Conservation (phyloP, 2,113 vertebrate genomes). For the Columba janthina region DNA sequence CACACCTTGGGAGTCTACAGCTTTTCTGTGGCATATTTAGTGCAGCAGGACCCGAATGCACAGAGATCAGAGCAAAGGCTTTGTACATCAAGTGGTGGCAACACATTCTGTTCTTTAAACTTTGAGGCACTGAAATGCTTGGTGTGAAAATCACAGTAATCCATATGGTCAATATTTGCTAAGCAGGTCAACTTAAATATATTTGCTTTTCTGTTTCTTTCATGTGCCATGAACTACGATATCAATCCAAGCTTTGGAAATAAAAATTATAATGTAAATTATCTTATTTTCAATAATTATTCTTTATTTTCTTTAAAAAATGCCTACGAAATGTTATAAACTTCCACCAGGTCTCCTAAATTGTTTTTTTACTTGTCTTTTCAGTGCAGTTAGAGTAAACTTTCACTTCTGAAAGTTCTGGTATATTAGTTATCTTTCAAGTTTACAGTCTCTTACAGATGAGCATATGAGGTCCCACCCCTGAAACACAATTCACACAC, state of each 20-base stretch:
- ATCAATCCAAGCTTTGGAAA: conserved; percentile 26
- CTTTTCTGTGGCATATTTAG: background rate
- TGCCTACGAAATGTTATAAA: background rate
- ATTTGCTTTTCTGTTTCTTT: background rate
- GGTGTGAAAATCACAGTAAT: conserved; percentile 1
- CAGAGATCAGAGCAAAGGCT: background rate
- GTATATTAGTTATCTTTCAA: background rate
- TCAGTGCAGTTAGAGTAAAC: background rate
- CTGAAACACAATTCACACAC: background rate
- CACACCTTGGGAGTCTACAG: background rate
- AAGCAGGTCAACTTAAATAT: background rate
- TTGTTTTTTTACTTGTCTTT: background rate
- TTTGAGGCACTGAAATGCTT: background rate
- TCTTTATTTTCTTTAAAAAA: background rate
- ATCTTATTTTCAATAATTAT: background rate
- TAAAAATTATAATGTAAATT: conserved; percentile 8
- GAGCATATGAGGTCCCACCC: background rate
- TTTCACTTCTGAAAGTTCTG: background rate
- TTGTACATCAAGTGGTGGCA: background rate
- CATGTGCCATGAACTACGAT: background rate
- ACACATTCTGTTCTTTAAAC: background rate
- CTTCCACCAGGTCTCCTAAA: background rate
- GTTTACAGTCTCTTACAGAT: background rate
- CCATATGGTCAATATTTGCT: background rate
- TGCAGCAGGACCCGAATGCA: background rate